A percentile compares a stretch with the other conserved stretches of the same genome.
Conservation (phyloP, 2,888 invertebrate species). For the Caenorhabditis afra region DNA sequence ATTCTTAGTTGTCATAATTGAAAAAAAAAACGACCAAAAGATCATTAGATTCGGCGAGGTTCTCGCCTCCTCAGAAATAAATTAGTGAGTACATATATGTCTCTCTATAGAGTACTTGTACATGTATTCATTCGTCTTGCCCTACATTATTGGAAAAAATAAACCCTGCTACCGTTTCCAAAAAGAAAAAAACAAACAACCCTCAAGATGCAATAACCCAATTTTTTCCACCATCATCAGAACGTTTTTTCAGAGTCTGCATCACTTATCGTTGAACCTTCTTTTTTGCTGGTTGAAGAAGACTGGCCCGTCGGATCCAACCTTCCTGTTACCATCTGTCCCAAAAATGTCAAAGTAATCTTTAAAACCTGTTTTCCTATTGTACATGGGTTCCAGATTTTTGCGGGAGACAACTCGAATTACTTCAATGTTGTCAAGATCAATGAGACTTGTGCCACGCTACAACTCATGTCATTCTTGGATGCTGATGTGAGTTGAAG, state of each 20-base stretch:
- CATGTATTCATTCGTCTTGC: too few relatives aligned
- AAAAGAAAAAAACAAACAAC: too few relatives aligned
- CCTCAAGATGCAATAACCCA: neutral
- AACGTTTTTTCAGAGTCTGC: slow-evolving; percentile 40
- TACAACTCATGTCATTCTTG: slow-evolving; percentile 67
- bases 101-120: too few relatives aligned
- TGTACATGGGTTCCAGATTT: slow-evolving; percentile 46
- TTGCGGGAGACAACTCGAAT: slow-evolving; percentile 64
- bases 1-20: too few relatives aligned
- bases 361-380: neutral
- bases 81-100: too few relatives aligned
- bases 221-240: neutral
- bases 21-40: too few relatives aligned
- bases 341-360: slow-evolving; percentile 55
- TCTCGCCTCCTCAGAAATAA: too few relatives aligned
- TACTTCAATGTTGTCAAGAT: slow-evolving; percentile 67
- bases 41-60: too few relatives aligned
- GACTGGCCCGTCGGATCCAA: slow-evolving; percentile 72
- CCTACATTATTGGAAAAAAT: too few relatives aligned
- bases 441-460: slow-evolving; percentile 72
- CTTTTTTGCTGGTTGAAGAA: slow-evolving; percentile 75
- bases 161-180: too few relatives aligned
- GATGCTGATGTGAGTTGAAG: slow-evolving; percentile 76
- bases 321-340: slow-evolving; percentile 73
- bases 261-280: slow-evolving; percentile 69